Evolutionary conservation across 2,888 invertebrate species (phyloP).

Genomic region (Tachina grossa): DNA sequence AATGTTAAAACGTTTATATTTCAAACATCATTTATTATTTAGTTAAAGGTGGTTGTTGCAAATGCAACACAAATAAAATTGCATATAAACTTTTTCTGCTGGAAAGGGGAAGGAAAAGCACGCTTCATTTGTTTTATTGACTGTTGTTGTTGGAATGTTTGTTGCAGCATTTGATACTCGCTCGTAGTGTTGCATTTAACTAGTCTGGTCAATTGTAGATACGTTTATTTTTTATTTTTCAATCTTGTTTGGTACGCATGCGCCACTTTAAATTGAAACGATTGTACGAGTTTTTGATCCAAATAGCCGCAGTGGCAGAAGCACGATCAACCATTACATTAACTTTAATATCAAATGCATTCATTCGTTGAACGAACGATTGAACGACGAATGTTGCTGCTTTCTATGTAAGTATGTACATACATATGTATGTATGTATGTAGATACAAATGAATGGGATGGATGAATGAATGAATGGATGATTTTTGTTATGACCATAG

Average conservation of each 20-base stretch:
- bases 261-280: conserved; percentile 65
- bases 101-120: conserved; percentile 46
- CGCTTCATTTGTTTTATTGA: conserved; percentile 72
- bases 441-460: conserved; percentile 41
- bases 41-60: conserved; percentile 61
- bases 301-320: conserved; percentile 21
- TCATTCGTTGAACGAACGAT: conserved; percentile 33
- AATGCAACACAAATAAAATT: conserved; percentile 37
- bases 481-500: conserved; percentile 67
- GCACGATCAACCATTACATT: conserved; percentile 41
- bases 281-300: conserved; percentile 34
- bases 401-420: neutral
- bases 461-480: conserved; percentile 61
- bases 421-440: neutral
- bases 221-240: conserved; percentile 1
- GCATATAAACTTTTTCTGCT: neutral
- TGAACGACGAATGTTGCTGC: conserved; percentile 9
- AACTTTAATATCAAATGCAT: conserved; percentile 45
- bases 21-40: conserved; percentile 61
- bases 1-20: conserved; percentile 68
- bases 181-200: conserved; percentile 53
- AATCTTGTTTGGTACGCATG: conserved; percentile 63
- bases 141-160: conserved; percentile 46
- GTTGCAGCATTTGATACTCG: conserved; percentile 36
- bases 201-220: conserved; percentile 54